Evolutionary conservation across 2,113 vertebrate species (phyloP).

Genomic region (Machaerirhynchus nigripectus): DNA sequence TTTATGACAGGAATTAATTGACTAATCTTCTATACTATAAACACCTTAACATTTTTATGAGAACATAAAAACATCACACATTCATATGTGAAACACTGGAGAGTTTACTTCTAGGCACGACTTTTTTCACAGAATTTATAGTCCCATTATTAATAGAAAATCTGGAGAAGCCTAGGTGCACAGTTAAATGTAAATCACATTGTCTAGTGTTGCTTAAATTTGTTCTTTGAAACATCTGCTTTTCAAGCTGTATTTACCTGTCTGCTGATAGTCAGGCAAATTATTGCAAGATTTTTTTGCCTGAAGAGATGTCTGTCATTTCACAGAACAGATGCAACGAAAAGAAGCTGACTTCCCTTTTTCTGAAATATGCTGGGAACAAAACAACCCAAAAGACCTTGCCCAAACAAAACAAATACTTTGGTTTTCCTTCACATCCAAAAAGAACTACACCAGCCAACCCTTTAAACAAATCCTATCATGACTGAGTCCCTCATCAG

Average conservation of each 20-base stretch:
- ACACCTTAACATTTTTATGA: background rate
- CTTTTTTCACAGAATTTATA: conserved; percentile 9
- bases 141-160: conserved; percentile 9
- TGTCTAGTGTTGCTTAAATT: conserved; percentile 26
- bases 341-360: background rate
- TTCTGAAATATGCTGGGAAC: background rate
- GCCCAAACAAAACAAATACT: background rate
- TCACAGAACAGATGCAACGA: background rate
- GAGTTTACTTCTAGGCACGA: background rate
- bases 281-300: background rate
- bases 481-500: background rate
- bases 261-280: conserved; percentile 40
- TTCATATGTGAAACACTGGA: background rate
- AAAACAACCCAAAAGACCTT: background rate
- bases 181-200: conserved; percentile 27
- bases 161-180: background rate
- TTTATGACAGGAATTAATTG: background rate
- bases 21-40: conserved; percentile 22
- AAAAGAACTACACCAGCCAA: background rate
- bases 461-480: background rate
- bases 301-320: background rate
- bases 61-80: background rate
- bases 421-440: background rate
- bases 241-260: conserved; percentile 55
- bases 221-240: conserved; percentile 47